phyloP scores from a whole-genome alignment of 92 coral and sea anemone species.

The Actinernus sp. region DNA sequence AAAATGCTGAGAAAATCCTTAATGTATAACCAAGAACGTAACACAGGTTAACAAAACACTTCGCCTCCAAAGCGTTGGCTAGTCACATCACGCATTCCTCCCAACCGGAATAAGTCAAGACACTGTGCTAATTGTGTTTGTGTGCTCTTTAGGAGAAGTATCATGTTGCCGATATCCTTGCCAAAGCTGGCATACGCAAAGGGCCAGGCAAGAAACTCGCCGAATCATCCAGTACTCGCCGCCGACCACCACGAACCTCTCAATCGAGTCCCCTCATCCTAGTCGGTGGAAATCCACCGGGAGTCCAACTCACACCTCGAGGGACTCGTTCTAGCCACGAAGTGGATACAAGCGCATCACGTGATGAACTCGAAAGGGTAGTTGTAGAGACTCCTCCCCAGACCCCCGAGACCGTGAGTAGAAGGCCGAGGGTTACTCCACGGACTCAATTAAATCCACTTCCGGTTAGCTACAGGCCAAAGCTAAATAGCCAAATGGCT shows the following conservation, averaged over 20 bases:
- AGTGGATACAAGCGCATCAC: no score
- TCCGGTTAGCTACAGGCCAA: slow-evolving; percentile 14
- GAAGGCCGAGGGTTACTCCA: not conserved
- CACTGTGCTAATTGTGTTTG: not conserved
- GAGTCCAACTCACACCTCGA: not conserved
- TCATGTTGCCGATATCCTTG: slow-evolving; percentile 78
- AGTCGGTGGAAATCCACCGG: not conserved
- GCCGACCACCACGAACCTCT: slow-evolving; percentile 6
- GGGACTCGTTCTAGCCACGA: not conserved
- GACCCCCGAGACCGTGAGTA: not conserved
- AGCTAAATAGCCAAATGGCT: not conserved
- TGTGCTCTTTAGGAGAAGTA: slow-evolving; percentile 83
- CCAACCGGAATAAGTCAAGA: not conserved
- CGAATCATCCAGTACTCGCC: slow-evolving; percentile 38
- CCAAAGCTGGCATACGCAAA: slow-evolving; percentile 87
- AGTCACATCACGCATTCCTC: no score
- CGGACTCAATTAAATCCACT: slow-evolving; percentile 10
- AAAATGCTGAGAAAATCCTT: no score
- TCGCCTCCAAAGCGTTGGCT: no score
- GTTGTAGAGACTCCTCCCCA: not conserved
- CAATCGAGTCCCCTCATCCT: slow-evolving; percentile 15
- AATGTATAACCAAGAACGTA: no score
- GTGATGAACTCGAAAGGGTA: no score
- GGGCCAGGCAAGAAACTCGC: slow-evolving; percentile 89
- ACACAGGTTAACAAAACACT: no score